phyloP scores from a whole-genome alignment of 2,888 invertebrate species.

The Drosophila colorata region DNA sequence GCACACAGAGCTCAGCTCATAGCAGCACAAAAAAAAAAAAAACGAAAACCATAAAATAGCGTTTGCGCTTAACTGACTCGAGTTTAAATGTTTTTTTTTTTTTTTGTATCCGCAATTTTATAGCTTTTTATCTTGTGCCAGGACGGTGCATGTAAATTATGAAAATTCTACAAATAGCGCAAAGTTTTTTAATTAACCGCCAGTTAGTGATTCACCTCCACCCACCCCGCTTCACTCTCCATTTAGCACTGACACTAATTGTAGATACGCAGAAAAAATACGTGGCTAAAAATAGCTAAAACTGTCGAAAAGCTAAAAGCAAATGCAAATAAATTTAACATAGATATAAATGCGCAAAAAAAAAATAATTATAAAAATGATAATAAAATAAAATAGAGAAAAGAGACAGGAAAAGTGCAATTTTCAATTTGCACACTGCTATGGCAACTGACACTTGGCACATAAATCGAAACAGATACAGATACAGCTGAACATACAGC shows the following conservation, averaged over 20 bases:
- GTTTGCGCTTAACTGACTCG: slow-evolving; percentile 60
- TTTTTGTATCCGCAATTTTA: slow-evolving; percentile 21
- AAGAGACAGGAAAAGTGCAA: slow-evolving; percentile 30
- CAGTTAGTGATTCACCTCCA: slow-evolving; percentile 48
- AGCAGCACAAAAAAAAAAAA: slow-evolving; percentile 13
- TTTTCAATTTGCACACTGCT: slow-evolving; percentile 55
- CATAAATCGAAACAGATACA: slow-evolving; percentile 62
- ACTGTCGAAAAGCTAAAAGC: slow-evolving; percentile 53
- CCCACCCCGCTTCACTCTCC: not conserved
- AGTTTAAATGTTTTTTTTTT: slow-evolving; percentile 17
- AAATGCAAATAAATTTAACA: slow-evolving; percentile 67
- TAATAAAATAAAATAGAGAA: slow-evolving; percentile 4
- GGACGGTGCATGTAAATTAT: slow-evolving; percentile 62
- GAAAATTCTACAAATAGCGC: slow-evolving; percentile 74
- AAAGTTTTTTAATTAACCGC: slow-evolving; percentile 78
- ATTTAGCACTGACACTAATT: slow-evolving; percentile 52
- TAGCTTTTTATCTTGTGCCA: slow-evolving; percentile 37
- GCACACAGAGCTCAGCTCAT: too few relatives aligned
- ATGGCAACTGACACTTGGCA: slow-evolving; percentile 72
- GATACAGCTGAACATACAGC: slow-evolving; percentile 5
- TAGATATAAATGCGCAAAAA: slow-evolving; percentile 39
- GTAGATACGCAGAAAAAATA: slow-evolving; percentile 41
- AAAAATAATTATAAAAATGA: too few relatives aligned
- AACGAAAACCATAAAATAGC: slow-evolving; percentile 32
- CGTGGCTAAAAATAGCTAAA: slow-evolving; percentile 34